phyloP scores from a whole-genome alignment of 2,888 invertebrate species.

The Thera britannica region DNA sequence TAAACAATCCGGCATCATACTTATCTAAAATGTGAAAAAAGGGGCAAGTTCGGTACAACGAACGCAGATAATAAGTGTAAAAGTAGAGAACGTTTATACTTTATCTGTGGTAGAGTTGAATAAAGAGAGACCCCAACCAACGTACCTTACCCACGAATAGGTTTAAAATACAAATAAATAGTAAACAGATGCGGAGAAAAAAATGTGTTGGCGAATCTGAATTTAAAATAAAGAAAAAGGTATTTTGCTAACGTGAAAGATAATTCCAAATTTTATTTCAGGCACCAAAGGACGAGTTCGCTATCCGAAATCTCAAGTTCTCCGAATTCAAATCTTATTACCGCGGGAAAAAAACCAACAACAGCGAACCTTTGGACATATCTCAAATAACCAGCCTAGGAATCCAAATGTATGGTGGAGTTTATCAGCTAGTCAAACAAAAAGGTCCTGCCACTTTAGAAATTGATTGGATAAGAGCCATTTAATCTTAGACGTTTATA shows the following conservation, averaged over 20 bases:
- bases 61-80: too few species aligned
- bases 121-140: too few species aligned
- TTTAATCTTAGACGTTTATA: slow-evolving; percentile 43
- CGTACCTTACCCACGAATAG: too few species aligned
- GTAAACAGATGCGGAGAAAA: too few species aligned
- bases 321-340: slow-evolving; percentile 86
- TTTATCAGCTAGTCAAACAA: slow-evolving; percentile 86
- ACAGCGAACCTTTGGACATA: slow-evolving; percentile 83
- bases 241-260: not conserved
- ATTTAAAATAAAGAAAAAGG: too few species aligned
- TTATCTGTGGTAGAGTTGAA: too few species aligned
- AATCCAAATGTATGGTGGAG: slow-evolving; percentile 87
- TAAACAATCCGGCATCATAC: too few species aligned
- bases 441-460: slow-evolving; percentile 87
- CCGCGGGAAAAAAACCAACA: slow-evolving; percentile 83
- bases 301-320: slow-evolving; percentile 80
- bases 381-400: slow-evolving; percentile 86
- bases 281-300: slow-evolving; percentile 83
- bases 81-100: too few species aligned
- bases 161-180: too few species aligned
- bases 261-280: slow-evolving; percentile 58
- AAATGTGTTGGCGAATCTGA: too few species aligned
- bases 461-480: slow-evolving; percentile 85
- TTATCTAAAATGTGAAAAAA: too few species aligned
- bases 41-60: too few species aligned